Conservation (phyloP, 1,140 invertebrate species). For the Bombus polaris region DNA sequence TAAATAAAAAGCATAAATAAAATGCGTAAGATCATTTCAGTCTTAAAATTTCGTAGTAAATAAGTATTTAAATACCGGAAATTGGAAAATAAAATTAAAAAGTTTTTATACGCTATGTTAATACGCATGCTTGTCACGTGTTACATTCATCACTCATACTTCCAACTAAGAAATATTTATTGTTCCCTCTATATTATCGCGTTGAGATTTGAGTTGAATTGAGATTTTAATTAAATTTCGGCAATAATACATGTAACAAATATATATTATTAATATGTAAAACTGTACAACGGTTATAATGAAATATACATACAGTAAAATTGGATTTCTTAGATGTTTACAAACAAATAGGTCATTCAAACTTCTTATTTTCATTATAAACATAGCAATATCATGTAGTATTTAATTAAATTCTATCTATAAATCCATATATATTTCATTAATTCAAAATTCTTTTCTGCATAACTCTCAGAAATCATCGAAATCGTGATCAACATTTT, state of each 20-base stretch:
- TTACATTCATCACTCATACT: not conserved
- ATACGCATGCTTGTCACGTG: slow-evolving; percentile 29
- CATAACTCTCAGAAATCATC: not conserved
- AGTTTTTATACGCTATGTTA: slow-evolving; percentile 19
- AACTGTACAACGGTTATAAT: too few relatives aligned
- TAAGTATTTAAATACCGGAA: slow-evolving; percentile 9
- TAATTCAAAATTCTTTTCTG: not conserved
- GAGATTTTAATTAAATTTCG: not conserved
- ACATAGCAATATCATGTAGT: not conserved
- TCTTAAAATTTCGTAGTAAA: not conserved
- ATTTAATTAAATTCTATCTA: not conserved
- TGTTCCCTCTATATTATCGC: not conserved
- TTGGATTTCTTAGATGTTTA: not conserved
- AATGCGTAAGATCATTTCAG: not conserved
- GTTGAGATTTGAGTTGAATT: too few relatives aligned
- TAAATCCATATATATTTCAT: not conserved
- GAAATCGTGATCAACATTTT: not conserved
- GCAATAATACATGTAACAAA: not conserved
- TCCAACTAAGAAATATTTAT: not conserved
- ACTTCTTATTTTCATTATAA: too few relatives aligned
- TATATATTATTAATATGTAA: not conserved
- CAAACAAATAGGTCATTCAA: too few relatives aligned
- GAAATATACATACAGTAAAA: not conserved
- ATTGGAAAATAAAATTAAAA: slow-evolving; percentile 16
- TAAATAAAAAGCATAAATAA: not conserved